Conservation (phyloP, 2,113 vertebrate genomes). For the Otis tarda region DNA sequence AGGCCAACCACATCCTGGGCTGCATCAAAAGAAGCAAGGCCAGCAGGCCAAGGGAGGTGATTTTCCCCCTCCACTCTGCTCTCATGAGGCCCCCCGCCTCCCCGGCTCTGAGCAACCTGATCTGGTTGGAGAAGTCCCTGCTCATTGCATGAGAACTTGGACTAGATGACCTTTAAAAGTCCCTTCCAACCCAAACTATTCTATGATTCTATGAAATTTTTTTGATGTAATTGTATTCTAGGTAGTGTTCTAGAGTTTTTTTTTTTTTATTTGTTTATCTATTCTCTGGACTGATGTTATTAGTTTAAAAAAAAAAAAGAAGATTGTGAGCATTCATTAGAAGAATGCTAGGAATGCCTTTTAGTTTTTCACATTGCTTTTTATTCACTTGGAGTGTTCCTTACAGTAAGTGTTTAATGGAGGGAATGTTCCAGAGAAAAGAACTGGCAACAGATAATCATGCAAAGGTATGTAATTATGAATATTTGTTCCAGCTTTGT, state of each 20-base stretch:
- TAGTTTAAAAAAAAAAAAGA: background rate
- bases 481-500: slow-evolving; percentile 18
- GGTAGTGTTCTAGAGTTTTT: background rate
- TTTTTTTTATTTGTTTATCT: background rate
- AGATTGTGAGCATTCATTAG: background rate
- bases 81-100: no score
- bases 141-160: no score
- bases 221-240: background rate
- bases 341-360: background rate
- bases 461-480: slow-evolving; percentile 2
- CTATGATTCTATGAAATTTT: background rate
- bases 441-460: background rate
- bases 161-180: no score
- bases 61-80: no score
- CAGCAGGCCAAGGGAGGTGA: no score
- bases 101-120: no score
- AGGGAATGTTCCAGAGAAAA: slow-evolving; percentile 5
- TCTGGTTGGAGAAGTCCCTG: no score
- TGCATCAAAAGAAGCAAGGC: no score
- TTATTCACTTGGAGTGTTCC: background rate
- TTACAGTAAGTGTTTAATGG: background rate
- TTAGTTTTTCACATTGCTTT: background rate
- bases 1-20: no score
- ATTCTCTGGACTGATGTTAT: background rate
- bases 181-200: no score